Base-by-base conservation (phyloP, 2,113 vertebrate genomes). In the Heterocephalus glaber region DNA sequence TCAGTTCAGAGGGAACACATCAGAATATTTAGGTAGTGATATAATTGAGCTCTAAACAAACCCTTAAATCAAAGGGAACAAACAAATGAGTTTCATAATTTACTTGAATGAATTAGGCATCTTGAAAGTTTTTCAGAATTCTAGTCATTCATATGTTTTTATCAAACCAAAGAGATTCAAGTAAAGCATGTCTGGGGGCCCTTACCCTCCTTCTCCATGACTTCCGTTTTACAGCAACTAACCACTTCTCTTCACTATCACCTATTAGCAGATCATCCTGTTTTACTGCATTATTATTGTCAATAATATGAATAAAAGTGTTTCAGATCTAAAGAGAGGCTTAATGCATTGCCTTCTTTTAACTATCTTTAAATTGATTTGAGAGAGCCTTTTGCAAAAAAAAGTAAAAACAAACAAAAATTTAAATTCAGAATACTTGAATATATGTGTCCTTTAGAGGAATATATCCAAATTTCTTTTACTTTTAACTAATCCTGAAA, bases 141-240 rank as follows among this genome's bases (percentile, higher is more conserved):
- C 85, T 5, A 66, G 14, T 91, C 38, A 94, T 47, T 38, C 17
- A n/a, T 70, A 3, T 90, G 52, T 88, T 82, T 49, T 81, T 88
- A 86, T 95, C 61, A 94, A 87, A 86, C 94, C 95, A 97, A 97
- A 97, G 96, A 97, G 35, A 82, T 49, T 94, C 24, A 77, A 60
- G n/a, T 52, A 85, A 93, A 81, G 16, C 10, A 16, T 80, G 90
- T 56, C 49, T 92, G 47, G 3, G 66, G 54, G 5, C n/a, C 85
- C 35, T 83, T 52, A 49, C 30, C 49, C 88, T 85, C 20, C 28
- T 95, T 90, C 47, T 70, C 35, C n/a, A 38, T 52, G 49, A 38
- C 81, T 85, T 77, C 16, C 26, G 24, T 85, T 85, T 84, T 58
- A 17, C 56, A 81, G 24, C 14, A 56, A 82, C 33, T 92, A 63